Evolutionary conservation across 1,140 invertebrate species (phyloP), one percentile per base, ranked within the genome.

Genomic region (Leptinotarsa undecemlineata): DNA sequence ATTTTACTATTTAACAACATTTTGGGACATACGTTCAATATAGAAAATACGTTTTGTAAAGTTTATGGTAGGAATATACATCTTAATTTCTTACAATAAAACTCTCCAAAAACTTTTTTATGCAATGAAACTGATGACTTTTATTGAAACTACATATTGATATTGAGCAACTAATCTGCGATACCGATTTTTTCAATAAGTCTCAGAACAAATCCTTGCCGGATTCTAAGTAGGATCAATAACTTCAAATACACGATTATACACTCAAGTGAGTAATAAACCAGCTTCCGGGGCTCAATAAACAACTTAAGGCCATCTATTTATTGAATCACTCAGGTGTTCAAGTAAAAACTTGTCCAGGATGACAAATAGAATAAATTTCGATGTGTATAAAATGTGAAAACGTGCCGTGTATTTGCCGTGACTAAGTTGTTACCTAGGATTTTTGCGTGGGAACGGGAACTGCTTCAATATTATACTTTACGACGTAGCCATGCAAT

Each of bases 361-460:
- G 51, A 57, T 57, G 51, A 57, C 51, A 57, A 57, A 57, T 57
- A 57, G 17, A 57, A 57, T 57, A 57, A 57, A 57, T 57, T 57
- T 57, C 51, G 17, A 57, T 3, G 17, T 57, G 51, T 57, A 57
- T 15, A 57, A 57, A 57, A 57, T 57, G 51, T 19, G 51, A 57
- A 57, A 57, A 15, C 51, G 51, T 57, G 51, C 51, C n/a, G 51
- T 15, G 15, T n/a, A 57, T 57, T 57, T 57, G 51, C 51, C 51
- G 51, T 57, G 51, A 57, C 51, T 57, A 57, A 57, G 51, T 57
- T n/a, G 51, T 57, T 57, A 57, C 51, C 51, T 57, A 57, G 51
- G 51, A 57, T 57, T 57, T 57, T 57, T 57, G 51, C 51, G 51
- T 57, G 51, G 51, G 51, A 57, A 57, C 51, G 51, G 51, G 51